Conservation (phyloP, 2,797 vertebrate species). For the Artibeus jamaicensis region DNA sequence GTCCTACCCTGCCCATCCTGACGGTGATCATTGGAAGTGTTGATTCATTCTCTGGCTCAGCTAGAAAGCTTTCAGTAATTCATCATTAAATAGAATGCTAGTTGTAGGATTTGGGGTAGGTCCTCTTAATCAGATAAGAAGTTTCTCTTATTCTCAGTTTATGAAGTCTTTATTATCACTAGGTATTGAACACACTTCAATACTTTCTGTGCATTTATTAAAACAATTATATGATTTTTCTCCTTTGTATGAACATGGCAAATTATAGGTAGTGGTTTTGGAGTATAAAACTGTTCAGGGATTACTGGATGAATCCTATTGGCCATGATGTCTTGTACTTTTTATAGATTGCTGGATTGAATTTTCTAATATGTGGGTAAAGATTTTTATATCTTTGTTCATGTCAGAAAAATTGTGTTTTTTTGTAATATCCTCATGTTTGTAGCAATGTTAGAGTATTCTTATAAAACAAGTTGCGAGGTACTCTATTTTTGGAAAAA, state of each 20-base stretch:
- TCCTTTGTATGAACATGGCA: not conserved
- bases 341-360: not conserved
- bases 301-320: not conserved
- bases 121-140: not conserved
- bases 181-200: not conserved
- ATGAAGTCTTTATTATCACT: no score
- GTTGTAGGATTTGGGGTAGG: not conserved
- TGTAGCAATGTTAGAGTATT: not conserved
- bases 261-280: not conserved
- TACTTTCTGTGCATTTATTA: not conserved
- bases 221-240: not conserved
- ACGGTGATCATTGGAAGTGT: not conserved
- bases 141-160: no score
- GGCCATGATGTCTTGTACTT: not conserved
- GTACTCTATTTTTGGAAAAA: not conserved
- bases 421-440: not conserved
- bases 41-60: not conserved
- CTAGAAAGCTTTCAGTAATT: not conserved
- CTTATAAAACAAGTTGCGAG: slow-evolving; percentile 17
- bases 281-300: not conserved
- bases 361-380: slow-evolving; percentile 12
- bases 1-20: no score
- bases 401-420: not conserved
- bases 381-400: not conserved
- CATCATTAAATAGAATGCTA: not conserved